phyloP scores from a whole-genome alignment of 2,797 vertebrate species.

The Thalassophryne amazonica region DNA sequence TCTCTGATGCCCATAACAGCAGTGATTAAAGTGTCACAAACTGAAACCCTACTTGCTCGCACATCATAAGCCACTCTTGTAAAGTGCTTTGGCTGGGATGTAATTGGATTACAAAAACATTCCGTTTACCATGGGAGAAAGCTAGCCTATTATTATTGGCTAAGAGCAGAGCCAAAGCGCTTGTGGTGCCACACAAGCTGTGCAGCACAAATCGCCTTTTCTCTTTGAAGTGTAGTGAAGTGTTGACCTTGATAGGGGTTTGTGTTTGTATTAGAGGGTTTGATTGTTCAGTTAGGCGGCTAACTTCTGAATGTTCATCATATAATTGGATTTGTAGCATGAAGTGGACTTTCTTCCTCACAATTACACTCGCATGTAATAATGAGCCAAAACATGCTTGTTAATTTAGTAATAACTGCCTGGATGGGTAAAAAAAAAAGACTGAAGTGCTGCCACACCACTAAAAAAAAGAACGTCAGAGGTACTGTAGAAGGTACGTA shows the following conservation, averaged over 20 bases:
- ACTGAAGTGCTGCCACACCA: conserved; percentile 11
- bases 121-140: conserved; percentile 18
- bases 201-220: conserved; percentile 37
- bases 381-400: conserved; percentile 22
- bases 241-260: conserved; percentile 35
- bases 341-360: conserved; percentile 8
- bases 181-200: conserved; percentile 28
- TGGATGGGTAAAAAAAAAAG: conserved; percentile 17
- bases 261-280: conserved; percentile 25
- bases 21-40: conserved; percentile 27
- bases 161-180: conserved; percentile 26
- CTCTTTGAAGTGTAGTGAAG: conserved; percentile 48
- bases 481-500: too few relatives aligned
- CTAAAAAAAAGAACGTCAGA: background rate
- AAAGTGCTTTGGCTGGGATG: conserved; percentile 25
- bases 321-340: conserved; percentile 37
- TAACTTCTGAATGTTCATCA: conserved; percentile 33
- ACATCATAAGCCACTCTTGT: conserved; percentile 21
- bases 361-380: conserved; percentile 27
- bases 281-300: conserved; percentile 45
- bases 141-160: conserved; percentile 33
- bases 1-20: conserved; percentile 8
- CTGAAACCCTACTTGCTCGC: background rate
- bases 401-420: conserved; percentile 25
- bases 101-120: conserved; percentile 39